phyloP scores from a whole-genome alignment of 2,797 vertebrate species.

The Anabas testudineus region DNA sequence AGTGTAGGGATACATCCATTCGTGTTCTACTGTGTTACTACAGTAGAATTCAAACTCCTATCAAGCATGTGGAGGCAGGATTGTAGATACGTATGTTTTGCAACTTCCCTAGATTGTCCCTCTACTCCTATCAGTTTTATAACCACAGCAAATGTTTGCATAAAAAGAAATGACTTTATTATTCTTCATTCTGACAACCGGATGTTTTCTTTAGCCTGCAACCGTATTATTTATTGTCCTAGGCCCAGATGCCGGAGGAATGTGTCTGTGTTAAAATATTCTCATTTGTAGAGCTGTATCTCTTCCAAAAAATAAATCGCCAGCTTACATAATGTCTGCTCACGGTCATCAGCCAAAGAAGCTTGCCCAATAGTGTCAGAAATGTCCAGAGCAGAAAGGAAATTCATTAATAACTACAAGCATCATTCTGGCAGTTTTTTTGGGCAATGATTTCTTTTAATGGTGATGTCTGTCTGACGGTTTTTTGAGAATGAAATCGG shows the following conservation, averaged over 20 bases:
- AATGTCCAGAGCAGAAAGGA: constrained; percentile 12
- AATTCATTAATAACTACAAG: constrained; percentile 41
- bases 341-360: constrained; percentile 3
- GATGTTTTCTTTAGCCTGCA: constrained; percentile 39
- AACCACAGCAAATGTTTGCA: constrained; percentile 6
- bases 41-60: constrained; percentile 23
- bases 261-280: constrained; percentile 26
- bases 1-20: constrained; percentile 7
- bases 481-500: constrained; percentile 18
- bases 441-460: constrained; percentile 40
- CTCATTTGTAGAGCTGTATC: constrained; percentile 17
- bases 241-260: constrained; percentile 38
- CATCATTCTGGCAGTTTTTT: constrained; percentile 40
- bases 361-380: constrained; percentile 22
- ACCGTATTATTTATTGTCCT: constrained; percentile 49
- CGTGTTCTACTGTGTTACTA: constrained; percentile 1
- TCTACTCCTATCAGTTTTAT: constrained; percentile 24
- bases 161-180: constrained; percentile 13
- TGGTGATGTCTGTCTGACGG: constrained; percentile 28
- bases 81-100: constrained; percentile 14
- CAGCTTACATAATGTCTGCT: constrained; percentile 55
- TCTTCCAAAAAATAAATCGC: constrained; percentile 49
- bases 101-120: constrained; percentile 17
- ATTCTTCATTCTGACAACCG: constrained; percentile 24
- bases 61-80: constrained; percentile 12